phyloP scores from a whole-genome alignment of 1,140 invertebrate genomes.

The Drosophila hydei region DNA sequence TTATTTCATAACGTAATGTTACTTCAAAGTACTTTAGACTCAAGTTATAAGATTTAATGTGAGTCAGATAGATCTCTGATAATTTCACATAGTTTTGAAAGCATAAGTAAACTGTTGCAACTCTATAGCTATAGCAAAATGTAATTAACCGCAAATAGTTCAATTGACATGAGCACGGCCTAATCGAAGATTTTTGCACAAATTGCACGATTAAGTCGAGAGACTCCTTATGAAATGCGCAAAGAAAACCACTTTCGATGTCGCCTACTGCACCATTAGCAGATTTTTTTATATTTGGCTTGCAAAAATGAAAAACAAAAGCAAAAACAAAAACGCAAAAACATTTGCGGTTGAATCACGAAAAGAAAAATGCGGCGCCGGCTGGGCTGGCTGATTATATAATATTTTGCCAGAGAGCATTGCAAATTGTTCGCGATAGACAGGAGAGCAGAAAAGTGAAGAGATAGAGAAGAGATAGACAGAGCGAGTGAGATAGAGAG shows the following conservation, averaged over 20 bases:
- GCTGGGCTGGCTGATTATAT: conserved; percentile 65
- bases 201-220: conserved; percentile 5
- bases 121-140: too few species aligned
- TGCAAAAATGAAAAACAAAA: conserved; percentile 25
- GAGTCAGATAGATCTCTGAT: too few species aligned
- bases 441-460: conserved; percentile 26
- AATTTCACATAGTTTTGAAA: not conserved
- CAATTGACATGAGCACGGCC: conserved; percentile 10
- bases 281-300: conserved; percentile 66
- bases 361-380: conserved; percentile 49
- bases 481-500: not conserved
- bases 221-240: conserved; percentile 25
- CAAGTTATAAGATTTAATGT: too few species aligned
- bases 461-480: not conserved
- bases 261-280: conserved; percentile 66
- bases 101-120: too few species aligned
- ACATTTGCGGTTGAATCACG: conserved; percentile 54
- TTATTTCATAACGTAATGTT: too few species aligned
- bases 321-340: conserved; percentile 23
- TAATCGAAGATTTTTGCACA: conserved; percentile 10
- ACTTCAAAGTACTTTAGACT: too few species aligned
- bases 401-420: conserved; percentile 47
- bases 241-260: conserved; percentile 67
- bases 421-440: conserved; percentile 17
- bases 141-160: conserved; percentile 2